These are phyloP conservation scores for Fratercula arctica DNA, from an alignment of 2,797 vertebrate genomes.

Conservation along the genomic window DNA sequence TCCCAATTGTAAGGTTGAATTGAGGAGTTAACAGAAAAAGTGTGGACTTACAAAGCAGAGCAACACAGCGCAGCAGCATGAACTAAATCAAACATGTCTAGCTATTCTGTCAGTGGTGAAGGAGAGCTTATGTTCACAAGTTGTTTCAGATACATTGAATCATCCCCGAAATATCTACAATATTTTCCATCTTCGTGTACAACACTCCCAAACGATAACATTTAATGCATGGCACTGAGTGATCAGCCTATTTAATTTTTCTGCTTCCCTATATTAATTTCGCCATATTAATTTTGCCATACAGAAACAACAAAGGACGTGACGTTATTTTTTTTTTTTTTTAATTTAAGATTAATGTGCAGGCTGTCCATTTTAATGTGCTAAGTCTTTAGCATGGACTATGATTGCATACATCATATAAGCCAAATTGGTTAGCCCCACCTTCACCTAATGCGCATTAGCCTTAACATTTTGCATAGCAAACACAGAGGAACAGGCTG, in stretches of 20 bases:
- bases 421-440: background rate
- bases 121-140: conserved; percentile 40
- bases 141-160: conserved; percentile 48
- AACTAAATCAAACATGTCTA: conserved; percentile 37
- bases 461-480: background rate
- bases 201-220: background rate
- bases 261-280: background rate
- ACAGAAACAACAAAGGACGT: background rate
- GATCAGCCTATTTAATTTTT: background rate
- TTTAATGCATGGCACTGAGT: background rate
- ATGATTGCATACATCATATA: background rate
- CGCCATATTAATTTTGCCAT: background rate
- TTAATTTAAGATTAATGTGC: background rate
- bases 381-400: background rate
- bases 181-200: conserved; percentile 17
- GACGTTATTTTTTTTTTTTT: background rate
- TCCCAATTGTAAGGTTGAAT: conserved; percentile 47
- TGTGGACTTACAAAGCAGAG: conserved; percentile 1
- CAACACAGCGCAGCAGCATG: background rate
- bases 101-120: conserved; percentile 37
- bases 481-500: background rate
- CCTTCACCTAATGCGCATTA: background rate
- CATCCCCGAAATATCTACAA: conserved; percentile 15
- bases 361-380: background rate
- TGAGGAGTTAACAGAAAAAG: conserved; percentile 56